phyloP scores from a whole-genome alignment of 2,888 invertebrate genomes.

The Pyrocoelia pectoralis region DNA sequence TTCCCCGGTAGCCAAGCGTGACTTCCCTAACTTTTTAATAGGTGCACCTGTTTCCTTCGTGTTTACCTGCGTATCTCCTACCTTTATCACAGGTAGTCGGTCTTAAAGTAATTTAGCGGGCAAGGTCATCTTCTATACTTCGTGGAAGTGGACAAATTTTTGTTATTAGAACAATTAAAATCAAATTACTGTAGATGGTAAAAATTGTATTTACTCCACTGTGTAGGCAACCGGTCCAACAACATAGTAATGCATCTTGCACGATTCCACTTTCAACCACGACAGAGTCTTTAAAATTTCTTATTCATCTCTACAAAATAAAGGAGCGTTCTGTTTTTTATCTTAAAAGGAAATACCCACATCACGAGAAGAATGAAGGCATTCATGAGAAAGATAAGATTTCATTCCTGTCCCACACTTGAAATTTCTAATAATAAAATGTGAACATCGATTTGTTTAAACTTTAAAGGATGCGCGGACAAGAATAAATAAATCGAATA shows the following conservation, averaged over 20 bases:
- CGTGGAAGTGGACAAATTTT: not conserved
- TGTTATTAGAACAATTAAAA: not conserved
- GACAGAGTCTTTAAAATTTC: not conserved
- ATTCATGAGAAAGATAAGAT: not conserved
- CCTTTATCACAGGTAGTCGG: constrained; percentile 26
- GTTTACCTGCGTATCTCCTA: constrained; percentile 56
- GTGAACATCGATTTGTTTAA: not conserved
- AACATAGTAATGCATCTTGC: no score
- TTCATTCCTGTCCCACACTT: not conserved
- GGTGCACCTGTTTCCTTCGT: constrained; percentile 56
- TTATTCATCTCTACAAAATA: not conserved
- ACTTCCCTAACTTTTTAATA: constrained; percentile 38
- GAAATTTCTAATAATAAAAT: no score
- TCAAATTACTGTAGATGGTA: no score
- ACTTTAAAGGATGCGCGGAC: not conserved
- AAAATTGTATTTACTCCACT: no score
- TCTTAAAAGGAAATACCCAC: constrained; percentile 5
- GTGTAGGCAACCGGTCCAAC: not conserved
- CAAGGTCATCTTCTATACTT: constrained; percentile 4
- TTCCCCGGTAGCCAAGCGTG: constrained; percentile 24
- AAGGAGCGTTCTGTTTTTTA: not conserved
- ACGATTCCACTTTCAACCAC: no score
- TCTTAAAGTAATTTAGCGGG: not conserved
- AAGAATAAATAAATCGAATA: no score
- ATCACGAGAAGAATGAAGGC: not conserved